Conservation (phyloP, 2,113 vertebrate species). For the rat (Rattus norvegicus) region DNA sequence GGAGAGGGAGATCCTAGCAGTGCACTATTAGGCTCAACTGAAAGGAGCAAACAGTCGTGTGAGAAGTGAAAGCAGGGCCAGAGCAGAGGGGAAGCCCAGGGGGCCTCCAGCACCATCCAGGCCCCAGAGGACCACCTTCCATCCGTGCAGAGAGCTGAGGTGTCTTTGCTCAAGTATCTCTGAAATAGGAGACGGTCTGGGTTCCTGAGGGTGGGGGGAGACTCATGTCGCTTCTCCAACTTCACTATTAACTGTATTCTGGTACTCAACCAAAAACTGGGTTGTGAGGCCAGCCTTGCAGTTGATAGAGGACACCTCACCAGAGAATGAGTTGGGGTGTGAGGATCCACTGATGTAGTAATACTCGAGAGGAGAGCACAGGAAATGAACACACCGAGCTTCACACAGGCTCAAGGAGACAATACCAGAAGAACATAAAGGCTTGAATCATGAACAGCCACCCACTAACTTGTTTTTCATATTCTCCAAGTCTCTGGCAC, state of each 20-base stretch:
- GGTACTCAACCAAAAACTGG: conserved; percentile 8
- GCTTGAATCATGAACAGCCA: background rate
- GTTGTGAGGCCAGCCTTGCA: background rate
- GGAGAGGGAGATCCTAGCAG: background rate
- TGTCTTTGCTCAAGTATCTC: background rate
- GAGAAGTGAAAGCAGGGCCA: background rate
- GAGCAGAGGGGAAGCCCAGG: background rate
- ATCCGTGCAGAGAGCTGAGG: background rate
- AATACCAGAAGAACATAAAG: background rate
- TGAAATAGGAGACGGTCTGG: background rate
- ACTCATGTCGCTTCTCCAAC: background rate
- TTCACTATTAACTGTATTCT: background rate
- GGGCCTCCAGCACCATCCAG: background rate
- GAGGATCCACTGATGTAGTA: background rate
- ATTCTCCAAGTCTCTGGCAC: background rate
- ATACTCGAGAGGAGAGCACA: background rate
- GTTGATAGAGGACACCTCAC: background rate
- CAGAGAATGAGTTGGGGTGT: background rate
- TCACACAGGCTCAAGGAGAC: background rate
- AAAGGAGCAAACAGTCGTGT: background rate
- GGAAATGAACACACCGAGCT: background rate
- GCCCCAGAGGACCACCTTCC: background rate
- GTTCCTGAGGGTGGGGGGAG: too few species aligned
- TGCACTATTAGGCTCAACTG: background rate
- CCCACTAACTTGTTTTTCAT: background rate